Percentiles rank a stretch among this genome's conserved stretches.
phyloP scores from a whole-genome alignment of 2,888 invertebrate species.

The Cataglyphis cursor region DNA sequence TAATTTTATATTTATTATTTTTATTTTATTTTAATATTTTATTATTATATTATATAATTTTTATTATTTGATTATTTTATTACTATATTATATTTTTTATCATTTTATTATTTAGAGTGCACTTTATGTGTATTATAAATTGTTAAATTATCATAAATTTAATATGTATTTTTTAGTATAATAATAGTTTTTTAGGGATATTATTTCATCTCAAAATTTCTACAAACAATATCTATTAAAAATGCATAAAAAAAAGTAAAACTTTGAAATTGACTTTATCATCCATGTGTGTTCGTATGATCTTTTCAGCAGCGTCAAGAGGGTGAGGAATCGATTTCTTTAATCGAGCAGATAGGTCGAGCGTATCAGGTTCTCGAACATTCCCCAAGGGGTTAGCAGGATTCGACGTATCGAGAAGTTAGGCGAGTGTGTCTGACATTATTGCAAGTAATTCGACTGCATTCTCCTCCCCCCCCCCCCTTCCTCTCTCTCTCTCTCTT shows the following conservation, averaged over 20 bases:
- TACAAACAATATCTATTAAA: not conserved
- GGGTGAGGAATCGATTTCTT: slow-evolving; percentile 70
- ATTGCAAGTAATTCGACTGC: slow-evolving; percentile 74
- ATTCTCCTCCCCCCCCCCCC: slow-evolving; percentile 24
- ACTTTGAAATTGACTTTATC: not conserved
- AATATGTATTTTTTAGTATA: not conserved
- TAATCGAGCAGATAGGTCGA: slow-evolving; percentile 71
- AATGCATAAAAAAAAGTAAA: not conserved
- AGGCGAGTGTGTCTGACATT: slow-evolving; percentile 76
- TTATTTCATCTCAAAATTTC: not conserved
- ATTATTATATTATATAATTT: not conserved
- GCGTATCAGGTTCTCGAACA: slow-evolving; percentile 70
- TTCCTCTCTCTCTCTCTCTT: not conserved
- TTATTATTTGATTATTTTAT: not conserved
- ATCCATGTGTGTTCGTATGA: not conserved
- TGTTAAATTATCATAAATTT: not conserved
- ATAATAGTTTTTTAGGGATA: not conserved
- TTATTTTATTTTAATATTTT: not conserved
- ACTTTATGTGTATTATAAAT: not conserved
- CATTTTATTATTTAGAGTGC: not conserved
- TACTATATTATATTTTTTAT: not conserved
- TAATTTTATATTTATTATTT: not conserved
- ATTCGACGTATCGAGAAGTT: slow-evolving; percentile 73
- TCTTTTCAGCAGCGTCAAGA: slow-evolving; percentile 58
- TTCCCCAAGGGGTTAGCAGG: slow-evolving; percentile 67